Percentiles rank a stretch among this genome's conserved stretches.
Conservation (phyloP, 2,888 invertebrate species). For the Monoplex corrugatus region DNA sequence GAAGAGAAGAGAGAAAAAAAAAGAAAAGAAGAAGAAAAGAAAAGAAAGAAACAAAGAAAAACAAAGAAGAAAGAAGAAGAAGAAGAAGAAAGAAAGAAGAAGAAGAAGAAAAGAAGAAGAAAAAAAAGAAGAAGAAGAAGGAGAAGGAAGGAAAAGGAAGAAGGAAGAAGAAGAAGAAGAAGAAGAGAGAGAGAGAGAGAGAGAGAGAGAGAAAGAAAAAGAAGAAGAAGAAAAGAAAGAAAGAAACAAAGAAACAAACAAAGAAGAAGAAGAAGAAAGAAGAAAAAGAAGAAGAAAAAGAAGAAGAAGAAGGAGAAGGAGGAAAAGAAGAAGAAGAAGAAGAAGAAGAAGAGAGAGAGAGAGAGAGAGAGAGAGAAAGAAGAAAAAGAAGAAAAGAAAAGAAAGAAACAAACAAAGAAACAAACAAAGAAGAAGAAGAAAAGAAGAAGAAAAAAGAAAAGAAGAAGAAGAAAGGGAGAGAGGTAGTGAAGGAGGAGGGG, state of each 20-base stretch:
- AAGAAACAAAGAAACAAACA: background rate
- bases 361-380: background rate
- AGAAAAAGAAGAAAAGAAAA: no score
- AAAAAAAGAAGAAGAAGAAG: background rate
- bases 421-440: no score
- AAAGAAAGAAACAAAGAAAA: background rate
- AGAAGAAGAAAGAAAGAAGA: background rate
- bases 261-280: background rate
- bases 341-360: slow-evolving; percentile 18
- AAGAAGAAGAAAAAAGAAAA: no score
- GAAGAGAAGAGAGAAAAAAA: background rate
- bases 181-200: background rate
- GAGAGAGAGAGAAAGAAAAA: background rate
- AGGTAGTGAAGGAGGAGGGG: no score
- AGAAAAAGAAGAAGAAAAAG: no score
- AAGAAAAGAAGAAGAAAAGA: background rate
- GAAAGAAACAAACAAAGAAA: no score
- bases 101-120: background rate
- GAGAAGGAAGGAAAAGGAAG: background rate
- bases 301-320: no score
- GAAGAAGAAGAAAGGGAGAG: no score
- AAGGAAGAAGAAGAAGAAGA: background rate
- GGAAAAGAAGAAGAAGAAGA: no score
- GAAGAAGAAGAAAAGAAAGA: background rate
- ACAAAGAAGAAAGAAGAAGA: background rate